A percentile compares a stretch with the other conserved stretches of the same genome.
Conservation (phyloP, 2,113 vertebrate genomes). For the Megaceryle torquata region DNA sequence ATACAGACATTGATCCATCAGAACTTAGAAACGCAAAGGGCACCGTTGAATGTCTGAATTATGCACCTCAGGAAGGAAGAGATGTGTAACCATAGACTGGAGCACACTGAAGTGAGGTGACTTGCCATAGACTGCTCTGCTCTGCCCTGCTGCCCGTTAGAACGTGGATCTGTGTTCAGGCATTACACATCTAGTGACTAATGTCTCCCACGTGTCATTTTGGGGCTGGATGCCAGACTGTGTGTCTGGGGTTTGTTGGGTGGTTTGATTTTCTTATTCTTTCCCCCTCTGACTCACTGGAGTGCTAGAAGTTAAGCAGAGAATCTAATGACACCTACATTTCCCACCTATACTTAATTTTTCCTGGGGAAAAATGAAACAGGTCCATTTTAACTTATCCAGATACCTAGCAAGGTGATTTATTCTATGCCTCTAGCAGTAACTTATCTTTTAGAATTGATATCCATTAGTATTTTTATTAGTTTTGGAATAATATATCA, state of each 20-base stretch:
- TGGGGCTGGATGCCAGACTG: neutral
- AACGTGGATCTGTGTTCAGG: rapidly evolving
- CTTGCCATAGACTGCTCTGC: neutral
- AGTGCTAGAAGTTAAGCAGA: neutral
- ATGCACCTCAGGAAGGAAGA: rapidly evolving
- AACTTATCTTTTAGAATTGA: neutral
- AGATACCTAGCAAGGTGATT: neutral
- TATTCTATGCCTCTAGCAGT: neutral
- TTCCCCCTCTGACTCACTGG: neutral
- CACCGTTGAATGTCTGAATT: neutral
- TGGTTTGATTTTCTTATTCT: neutral
- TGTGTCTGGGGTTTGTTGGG: neutral
- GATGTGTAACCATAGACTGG: rapidly evolving
- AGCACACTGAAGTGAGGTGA: neutral
- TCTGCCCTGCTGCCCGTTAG: neutral
- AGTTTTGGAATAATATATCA: neutral
- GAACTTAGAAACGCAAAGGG: neutral
- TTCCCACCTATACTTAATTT: neutral
- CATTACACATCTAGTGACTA: rapidly evolving
- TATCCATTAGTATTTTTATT: neutral
- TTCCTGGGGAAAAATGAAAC: neutral
- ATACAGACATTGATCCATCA: neutral
- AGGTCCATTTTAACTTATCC: neutral
- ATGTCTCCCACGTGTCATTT: neutral
- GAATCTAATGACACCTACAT: neutral